phyloP scores from a whole-genome alignment of 64 coral and sea anemone genomes.

The Porites lutea region DNA sequence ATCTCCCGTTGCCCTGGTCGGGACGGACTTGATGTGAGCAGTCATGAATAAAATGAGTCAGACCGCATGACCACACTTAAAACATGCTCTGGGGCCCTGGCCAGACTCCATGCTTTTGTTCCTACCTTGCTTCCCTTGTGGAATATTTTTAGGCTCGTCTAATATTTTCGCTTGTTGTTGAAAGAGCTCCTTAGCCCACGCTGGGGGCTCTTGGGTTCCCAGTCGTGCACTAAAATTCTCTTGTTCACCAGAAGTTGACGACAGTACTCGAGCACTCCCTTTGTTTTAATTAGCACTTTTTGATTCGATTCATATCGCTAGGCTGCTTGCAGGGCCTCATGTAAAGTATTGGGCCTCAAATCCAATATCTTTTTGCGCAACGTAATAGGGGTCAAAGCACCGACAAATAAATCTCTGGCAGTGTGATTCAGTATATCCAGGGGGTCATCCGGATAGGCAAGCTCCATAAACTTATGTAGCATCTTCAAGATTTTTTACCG shows the following conservation, averaged over 20 bases:
- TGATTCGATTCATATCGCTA: background rate
- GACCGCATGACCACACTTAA: background rate
- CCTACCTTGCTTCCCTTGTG: background rate
- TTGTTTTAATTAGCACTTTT: conserved; percentile 14
- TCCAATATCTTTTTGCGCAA: conserved; percentile 13
- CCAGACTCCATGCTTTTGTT: background rate
- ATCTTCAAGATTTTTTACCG: too few relatives aligned
- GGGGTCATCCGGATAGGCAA: conserved; percentile 17
- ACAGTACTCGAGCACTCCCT: background rate
- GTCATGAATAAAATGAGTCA: conserved; percentile 21
- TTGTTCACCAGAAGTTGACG: background rate
- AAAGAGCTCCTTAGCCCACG: background rate
- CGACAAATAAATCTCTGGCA: conserved; percentile 15
- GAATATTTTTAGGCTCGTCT: conserved; percentile 5
- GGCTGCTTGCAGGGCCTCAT: conserved; percentile 3
- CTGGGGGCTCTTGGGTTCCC: background rate
- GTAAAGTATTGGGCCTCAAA: background rate
- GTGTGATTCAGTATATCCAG: conserved; percentile 5
- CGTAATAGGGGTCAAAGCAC: background rate
- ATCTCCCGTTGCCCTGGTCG: too few relatives aligned
- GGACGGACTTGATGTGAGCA: background rate
- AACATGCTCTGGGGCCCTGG: conserved; percentile 21
- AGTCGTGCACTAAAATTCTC: background rate
- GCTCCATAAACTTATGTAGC: background rate
- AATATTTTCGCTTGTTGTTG: conserved; percentile 34